Base-by-base conservation (phyloP, 2,113 vertebrate species). In the Microcebus lehilahytsara region DNA sequence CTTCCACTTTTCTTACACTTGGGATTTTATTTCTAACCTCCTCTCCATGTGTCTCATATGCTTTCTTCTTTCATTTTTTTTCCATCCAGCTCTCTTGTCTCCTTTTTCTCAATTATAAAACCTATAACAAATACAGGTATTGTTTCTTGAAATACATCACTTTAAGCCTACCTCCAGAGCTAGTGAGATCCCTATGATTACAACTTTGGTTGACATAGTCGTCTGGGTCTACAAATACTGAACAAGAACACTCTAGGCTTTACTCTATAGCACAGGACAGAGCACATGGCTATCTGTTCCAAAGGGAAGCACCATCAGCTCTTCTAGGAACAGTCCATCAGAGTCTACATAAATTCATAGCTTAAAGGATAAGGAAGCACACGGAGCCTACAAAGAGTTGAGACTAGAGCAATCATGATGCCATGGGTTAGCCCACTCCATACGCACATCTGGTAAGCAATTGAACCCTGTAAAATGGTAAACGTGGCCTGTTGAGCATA, bases 371-470 rank as follows among this genome's bases (percentile, higher is more conserved):
- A 97, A 96, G 49, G 49, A 89, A 85, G 90, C 25, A 95, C 13
- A 40, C 25, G 34, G n/a, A 77, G 51, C 8, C 92, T 72, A 37
- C 84, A 81, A 74, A 78, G n/a, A 40, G 19, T 22, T 94, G 96
- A 53, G 32, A 37, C 40, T 9, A 81, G 95, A 89, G 93, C 67
- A 88, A 42, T 69, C 86, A 66, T 79, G 94, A 98, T 98, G 95
- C 69, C 0, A 0, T 93, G 93, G 94, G 96, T 62, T 98, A 98
- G 89, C 75, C 97, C 75, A 89, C 71, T 96, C 93, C 88, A 53
- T n/a, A 93, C 93, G 60, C 96, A 98, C 98, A 98, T 98, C 98
- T 98, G 98, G 98, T 89, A 78, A 97, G 88, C 94, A 97, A 98
- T 95, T 97, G 85, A 96, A 77, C 96, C 92, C 93, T 97, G 96